Base-by-base conservation (phyloP, 2,797 vertebrate species). In the Phalloptychus januarius region DNA sequence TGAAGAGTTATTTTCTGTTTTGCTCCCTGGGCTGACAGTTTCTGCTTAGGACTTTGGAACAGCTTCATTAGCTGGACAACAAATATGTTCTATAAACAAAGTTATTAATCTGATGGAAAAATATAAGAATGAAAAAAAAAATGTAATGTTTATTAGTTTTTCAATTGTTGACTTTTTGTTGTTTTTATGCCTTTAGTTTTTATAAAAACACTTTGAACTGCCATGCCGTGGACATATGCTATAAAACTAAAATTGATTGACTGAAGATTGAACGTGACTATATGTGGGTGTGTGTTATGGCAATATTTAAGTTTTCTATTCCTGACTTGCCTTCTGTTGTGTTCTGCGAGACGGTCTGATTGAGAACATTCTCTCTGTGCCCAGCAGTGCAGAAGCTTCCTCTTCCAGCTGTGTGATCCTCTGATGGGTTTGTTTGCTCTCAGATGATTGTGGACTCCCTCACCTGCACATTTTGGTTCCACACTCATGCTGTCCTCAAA, bases 371-470 rank as follows among this genome's bases (percentile, higher is more conserved):
- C 58, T 28, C 16, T 44, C 25, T 89, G 40, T 82, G 48, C 85
- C 65, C 74, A 58, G 86, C 82, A 83, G 87, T 58, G 84, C 73
- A 28, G 94, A 93, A 46, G 71, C 75, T 0, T 85, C 90, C 4
- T 45, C 88, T 0, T 92, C 90, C 63, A 93, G 89, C 90, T 95
- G 95, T 72, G 78, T 91, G 71, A 94, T 96, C 84, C 93, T 96
- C 76, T 96, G 85, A 95, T 8, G 38, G 82, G 36, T 13, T 25
- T 4, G 23, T 42, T 42, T 23, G 0, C 38, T 42, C 65, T 69
- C 36, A 40, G 20, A 69, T 42, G 18, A 67, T 12, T 40, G 36
- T 12, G 33, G 36, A 25, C 20, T 18, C 61, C 33, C 18, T 33
- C 16, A 36, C 16, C 61, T 65, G 16, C 18, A 38, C 33, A 36